Conservation (phyloP, 2,797 vertebrate genomes). For the Bovichtus variegatus region DNA sequence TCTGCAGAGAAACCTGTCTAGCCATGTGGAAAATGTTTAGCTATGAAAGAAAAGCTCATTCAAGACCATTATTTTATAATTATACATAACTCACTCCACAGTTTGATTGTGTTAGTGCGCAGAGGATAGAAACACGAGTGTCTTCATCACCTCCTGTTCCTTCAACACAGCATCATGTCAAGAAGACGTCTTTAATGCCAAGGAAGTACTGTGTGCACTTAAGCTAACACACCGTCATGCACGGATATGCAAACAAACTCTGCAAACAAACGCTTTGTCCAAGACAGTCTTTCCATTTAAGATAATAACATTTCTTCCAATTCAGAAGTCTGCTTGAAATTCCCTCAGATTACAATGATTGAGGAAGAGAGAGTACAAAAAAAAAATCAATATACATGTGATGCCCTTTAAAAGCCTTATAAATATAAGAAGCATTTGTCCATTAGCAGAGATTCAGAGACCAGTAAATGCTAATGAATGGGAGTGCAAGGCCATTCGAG, state of each 20-base stretch:
- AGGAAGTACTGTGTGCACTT: conserved; percentile 32
- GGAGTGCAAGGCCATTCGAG: conserved; percentile 84
- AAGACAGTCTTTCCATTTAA: conserved; percentile 54
- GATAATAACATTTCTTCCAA: conserved; percentile 70
- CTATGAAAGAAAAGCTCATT: conserved; percentile 41
- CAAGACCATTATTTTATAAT: conserved; percentile 58
- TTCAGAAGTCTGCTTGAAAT: conserved; percentile 72
- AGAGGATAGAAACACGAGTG: conserved; percentile 60
- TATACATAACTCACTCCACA: conserved; percentile 55
- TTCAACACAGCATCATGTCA: conserved; percentile 49
- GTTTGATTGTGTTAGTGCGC: conserved; percentile 47
- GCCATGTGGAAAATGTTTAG: conserved; percentile 38
- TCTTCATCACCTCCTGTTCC: conserved; percentile 45
- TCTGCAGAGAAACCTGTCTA: conserved; percentile 46
- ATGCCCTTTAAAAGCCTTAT: conserved; percentile 89
- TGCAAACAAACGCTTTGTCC: conserved; percentile 40
- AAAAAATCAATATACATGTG: conserved; percentile 86
- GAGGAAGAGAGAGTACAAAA: conserved; percentile 64
- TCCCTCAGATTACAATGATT: conserved; percentile 77
- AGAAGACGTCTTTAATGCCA: conserved; percentile 58
- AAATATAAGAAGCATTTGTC: conserved; percentile 87
- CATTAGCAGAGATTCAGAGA: conserved; percentile 87
- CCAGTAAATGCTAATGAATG: conserved; percentile 89
- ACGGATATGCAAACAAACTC: conserved; percentile 27
- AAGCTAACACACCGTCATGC: conserved; percentile 30